Percentiles rank a stretch among this genome's conserved stretches.
Conservation (phyloP, 2,113 vertebrate species). For the Tragelaphus buxtoni region DNA sequence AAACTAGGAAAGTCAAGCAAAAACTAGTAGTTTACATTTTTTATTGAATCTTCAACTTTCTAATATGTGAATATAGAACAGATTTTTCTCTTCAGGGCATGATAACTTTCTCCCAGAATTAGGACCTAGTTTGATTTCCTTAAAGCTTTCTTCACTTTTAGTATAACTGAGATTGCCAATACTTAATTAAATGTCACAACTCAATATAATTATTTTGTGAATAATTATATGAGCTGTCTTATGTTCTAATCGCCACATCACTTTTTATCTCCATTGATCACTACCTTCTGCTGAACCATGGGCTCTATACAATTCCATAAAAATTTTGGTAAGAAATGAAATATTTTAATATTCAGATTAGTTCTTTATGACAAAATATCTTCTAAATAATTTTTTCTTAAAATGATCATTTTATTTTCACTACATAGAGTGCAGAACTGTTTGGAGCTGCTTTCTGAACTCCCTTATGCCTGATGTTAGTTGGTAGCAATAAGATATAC, state of each 20-base stretch:
- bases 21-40: background rate
- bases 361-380: background rate
- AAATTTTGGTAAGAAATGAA: background rate
- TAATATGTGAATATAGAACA: background rate
- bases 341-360: conserved; percentile 13
- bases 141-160: conserved; percentile 18
- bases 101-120: conserved; percentile 7
- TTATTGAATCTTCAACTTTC: background rate
- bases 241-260: conserved; percentile 22
- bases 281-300: background rate
- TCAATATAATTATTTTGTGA: conserved; percentile 57
- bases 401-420: background rate
- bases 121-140: conserved; percentile 2
- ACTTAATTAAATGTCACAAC: conserved; percentile 41
- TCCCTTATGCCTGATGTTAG: background rate
- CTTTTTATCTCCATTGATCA: conserved; percentile 3
- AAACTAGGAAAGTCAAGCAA: background rate
- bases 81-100: background rate
- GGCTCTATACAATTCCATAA: background rate
- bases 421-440: background rate
- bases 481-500: background rate
- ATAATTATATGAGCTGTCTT: conserved; percentile 43
- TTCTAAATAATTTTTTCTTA: background rate
- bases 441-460: background rate
- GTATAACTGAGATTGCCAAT: conserved; percentile 32